Conservation (phyloP, 2,888 invertebrate genomes). For the Saturnia japonica region DNA sequence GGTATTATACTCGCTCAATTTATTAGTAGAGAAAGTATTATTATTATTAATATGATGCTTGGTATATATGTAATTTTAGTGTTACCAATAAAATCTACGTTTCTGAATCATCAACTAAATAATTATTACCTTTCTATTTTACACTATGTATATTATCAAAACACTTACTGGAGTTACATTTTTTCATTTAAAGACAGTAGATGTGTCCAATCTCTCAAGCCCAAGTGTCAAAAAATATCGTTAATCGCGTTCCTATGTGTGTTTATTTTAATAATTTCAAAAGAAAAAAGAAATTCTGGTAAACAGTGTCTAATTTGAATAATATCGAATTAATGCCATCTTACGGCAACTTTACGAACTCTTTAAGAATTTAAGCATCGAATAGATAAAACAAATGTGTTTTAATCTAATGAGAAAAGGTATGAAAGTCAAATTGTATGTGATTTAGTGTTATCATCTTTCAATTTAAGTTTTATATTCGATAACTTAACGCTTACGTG, state of each 20-base stretch:
- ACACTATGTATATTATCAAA: not conserved
- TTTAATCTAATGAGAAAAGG: not conserved
- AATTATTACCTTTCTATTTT: not conserved
- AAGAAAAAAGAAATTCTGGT: not conserved
- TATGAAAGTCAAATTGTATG: not conserved
- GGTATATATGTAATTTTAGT: not conserved
- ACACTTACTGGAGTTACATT: slow-evolving; percentile 3
- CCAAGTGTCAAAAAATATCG: not conserved
- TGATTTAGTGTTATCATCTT: not conserved
- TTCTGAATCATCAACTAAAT: not conserved
- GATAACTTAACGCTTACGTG: not conserved
- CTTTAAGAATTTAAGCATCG: not conserved
- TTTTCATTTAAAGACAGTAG: slow-evolving; percentile 8
- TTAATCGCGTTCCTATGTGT: not conserved
- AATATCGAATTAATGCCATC: slow-evolving; percentile 10
- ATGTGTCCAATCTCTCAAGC: slow-evolving; percentile 17
- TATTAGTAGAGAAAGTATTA: slow-evolving; percentile 17
- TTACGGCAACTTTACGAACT: not conserved
- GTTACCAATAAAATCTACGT: not conserved
- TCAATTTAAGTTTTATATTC: slow-evolving; percentile 6
- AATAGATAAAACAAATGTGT: not conserved
- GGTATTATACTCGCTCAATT: slow-evolving; percentile 32
- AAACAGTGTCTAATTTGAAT: slow-evolving; percentile 3
- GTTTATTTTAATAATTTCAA: not conserved
- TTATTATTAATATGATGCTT: not conserved